Evolutionary conservation across 2,113 vertebrate genomes (phyloP).

Genomic region (Nothoprocta perdicaria): DNA sequence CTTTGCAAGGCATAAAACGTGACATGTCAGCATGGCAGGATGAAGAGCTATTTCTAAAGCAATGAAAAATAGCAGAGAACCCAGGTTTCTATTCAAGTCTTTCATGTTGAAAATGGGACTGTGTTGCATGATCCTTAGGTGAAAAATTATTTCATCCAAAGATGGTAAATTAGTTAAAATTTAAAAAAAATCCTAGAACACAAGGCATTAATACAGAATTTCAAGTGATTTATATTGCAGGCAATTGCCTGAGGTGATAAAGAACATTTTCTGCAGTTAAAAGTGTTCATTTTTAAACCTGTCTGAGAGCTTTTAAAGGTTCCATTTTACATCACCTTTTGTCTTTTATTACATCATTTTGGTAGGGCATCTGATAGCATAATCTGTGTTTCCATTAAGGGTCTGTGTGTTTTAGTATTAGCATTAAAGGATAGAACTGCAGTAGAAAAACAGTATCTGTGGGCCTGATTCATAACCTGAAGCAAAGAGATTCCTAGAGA

Average conservation of each 20-base stretch:
- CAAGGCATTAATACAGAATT: not conserved
- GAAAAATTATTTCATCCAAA: not conserved
- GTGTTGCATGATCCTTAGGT: not conserved
- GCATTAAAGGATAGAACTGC: not conserved
- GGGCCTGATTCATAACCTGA: not conserved
- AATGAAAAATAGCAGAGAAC: not conserved
- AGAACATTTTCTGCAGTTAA: not conserved
- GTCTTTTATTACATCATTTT: not conserved
- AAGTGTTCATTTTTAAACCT: not conserved
- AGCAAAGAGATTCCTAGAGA: not conserved
- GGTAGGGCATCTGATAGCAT: slow-evolving; percentile 4
- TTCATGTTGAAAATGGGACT: not conserved
- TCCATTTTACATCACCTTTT: slow-evolving; percentile 10
- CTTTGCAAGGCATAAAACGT: not conserved
- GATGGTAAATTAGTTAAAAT: not conserved
- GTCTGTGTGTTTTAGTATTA: slow-evolving; percentile 14
- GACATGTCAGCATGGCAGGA: not conserved
- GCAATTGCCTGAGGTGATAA: not conserved
- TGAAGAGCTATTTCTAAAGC: not conserved
- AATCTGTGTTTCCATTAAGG: slow-evolving; percentile 33
- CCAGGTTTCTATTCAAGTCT: not conserved
- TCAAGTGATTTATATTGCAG: not conserved
- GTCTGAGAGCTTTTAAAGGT: not conserved
- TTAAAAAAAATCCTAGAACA: not conserved
- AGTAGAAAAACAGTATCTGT: slow-evolving; percentile 1